Base-by-base conservation (phyloP, 2,113 vertebrate species). In the Leucosticte australis region DNA sequence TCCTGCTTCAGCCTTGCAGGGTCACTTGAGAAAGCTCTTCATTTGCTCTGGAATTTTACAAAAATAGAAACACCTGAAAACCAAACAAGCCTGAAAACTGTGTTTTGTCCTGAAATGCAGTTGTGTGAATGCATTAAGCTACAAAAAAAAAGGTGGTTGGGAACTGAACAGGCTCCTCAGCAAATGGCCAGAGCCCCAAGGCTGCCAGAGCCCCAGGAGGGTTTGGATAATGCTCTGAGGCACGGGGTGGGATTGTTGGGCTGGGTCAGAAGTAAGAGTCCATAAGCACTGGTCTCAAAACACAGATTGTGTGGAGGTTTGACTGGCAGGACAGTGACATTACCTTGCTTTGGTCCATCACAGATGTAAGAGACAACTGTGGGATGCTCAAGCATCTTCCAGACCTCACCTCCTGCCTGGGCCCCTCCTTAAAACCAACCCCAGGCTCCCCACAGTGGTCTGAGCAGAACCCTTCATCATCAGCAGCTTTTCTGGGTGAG, bases 261-360 rank as follows among this genome's bases (percentile, higher is more conserved):
- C 6, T 60, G 21, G 35, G 18, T 17, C 37, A 81, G 50, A 6
- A 50, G 59, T 59, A 10, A 57, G 33, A 69, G 10, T 9, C 46
- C 50, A 49, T 76, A 91, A 69, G 50, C 67, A 63, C 49, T 42
- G 47, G 9, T 33, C 46, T 92, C 42, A 59, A 73, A 91, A n/a
- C 60, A 37, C 3, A 0, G 0, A 2, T n/a, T 1, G 0, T 27
- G 63, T 42, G 68, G 42, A 80, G 50, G 10, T 81, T 44, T 52
- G 56, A 21, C n/a, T 23, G 52, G 11, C 20, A 70, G 60, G 24
- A 63, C 1, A 1, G 47, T 15, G 65, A 31, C 13, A 33, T 56
- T 14, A 28, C 41, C n/a, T 64, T 50, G 42, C 41, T 89, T 41
- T 49, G 11, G 53, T 35, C 69, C 2, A 7, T 44, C 77, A 47